These are phyloP conservation scores for Rhagoletis pomonella DNA, from an alignment of 1,140 invertebrate species.

Conservation along the genomic window DNA sequence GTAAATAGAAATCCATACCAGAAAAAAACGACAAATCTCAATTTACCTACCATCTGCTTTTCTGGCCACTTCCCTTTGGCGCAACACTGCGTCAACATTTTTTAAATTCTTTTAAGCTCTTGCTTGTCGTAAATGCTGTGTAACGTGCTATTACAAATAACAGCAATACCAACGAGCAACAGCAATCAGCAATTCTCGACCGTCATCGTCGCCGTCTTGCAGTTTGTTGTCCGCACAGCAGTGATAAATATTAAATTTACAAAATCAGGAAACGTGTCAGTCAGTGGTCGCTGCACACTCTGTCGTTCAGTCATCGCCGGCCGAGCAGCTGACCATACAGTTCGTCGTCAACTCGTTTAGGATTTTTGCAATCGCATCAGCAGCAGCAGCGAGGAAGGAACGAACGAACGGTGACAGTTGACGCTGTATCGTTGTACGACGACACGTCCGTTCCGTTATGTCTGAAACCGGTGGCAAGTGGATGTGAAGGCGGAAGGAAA, in stretches of 20 bases:
- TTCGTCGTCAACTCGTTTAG: slow-evolving; percentile 2
- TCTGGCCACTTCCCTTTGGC: background rate
- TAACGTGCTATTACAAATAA: background rate
- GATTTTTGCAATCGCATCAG: background rate
- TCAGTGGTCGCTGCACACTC: slow-evolving; percentile 4
- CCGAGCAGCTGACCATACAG: background rate
- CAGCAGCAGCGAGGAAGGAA: no score
- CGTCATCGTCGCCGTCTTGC: background rate
- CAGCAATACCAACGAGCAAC: background rate
- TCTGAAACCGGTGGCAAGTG: background rate
- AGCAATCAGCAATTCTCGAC: background rate
- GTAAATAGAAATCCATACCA: no score
- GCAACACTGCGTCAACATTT: background rate
- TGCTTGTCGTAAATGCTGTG: background rate
- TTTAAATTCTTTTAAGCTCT: background rate
- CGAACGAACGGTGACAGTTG: slow-evolving; percentile 7
- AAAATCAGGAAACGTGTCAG: slow-evolving; percentile 49
- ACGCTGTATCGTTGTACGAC: slow-evolving; percentile 31
- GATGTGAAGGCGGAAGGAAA: slow-evolving; percentile 44
- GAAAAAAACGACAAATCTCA: background rate
- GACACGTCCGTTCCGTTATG: slow-evolving; percentile 44
- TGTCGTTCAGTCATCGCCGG: background rate
- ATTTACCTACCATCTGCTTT: background rate
- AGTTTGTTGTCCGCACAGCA: slow-evolving; percentile 5
- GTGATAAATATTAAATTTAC: slow-evolving; percentile 43